Evolutionary conservation across 2,888 invertebrate genomes (phyloP).

Genomic region (Aphrophora alni): DNA sequence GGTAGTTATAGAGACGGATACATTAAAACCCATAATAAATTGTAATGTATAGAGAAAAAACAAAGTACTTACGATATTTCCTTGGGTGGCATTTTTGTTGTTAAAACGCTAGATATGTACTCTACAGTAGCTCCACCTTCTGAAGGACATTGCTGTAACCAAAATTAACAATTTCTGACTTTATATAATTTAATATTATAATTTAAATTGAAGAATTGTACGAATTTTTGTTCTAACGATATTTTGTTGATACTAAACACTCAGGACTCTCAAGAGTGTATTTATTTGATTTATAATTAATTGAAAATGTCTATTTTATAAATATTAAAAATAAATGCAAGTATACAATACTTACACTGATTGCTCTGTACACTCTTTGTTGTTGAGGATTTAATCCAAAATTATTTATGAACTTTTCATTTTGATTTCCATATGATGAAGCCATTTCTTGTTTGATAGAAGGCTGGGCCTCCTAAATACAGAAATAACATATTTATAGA

Average conservation of each 20-base stretch:
- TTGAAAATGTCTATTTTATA: too few relatives aligned
- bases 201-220: background rate
- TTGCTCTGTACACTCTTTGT: conserved; percentile 51
- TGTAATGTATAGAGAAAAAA: too few relatives aligned
- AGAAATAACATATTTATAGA: background rate
- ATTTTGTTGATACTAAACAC: too few relatives aligned
- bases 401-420: conserved; percentile 50
- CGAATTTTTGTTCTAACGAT: too few relatives aligned
- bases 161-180: too few relatives aligned
- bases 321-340: too few relatives aligned
- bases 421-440: conserved; percentile 51
- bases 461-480: conserved; percentile 19
- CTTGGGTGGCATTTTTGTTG: conserved; percentile 50
- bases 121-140: conserved; percentile 54
- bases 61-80: conserved; percentile 46
- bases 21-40: too few relatives aligned
- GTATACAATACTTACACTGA: conserved; percentile 23
- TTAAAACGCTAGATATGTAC: conserved; percentile 51
- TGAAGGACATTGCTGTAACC: conserved; percentile 47
- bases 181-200: background rate
- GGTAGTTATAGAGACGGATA: too few relatives aligned
- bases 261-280: too few relatives aligned
- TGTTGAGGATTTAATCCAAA: conserved; percentile 52
- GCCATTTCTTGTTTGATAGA: conserved; percentile 50
- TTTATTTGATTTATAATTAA: too few relatives aligned